phyloP scores from a whole-genome alignment of 2,888 invertebrate species.

The Conomelus anceps region DNA sequence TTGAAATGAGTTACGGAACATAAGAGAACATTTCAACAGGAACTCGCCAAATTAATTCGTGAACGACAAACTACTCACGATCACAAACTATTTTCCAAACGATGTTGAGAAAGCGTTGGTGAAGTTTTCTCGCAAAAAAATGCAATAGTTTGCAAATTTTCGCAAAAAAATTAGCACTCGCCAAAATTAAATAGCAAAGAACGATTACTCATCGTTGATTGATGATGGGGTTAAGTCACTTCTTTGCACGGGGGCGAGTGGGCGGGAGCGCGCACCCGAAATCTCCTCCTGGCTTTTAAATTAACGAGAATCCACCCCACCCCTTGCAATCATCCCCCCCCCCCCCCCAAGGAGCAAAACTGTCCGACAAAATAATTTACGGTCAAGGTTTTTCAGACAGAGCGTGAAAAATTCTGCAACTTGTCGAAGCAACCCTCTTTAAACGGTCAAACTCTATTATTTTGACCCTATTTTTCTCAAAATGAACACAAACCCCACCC shows the following conservation, averaged over 20 bases:
- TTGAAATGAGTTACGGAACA: too few relatives aligned
- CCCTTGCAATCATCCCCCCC: neutral
- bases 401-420: neutral
- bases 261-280: neutral
- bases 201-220: neutral
- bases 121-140: neutral
- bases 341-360: neutral
- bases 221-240: neutral
- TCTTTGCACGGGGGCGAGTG: too few relatives aligned
- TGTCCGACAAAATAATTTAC: neutral
- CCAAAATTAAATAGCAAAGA: neutral
- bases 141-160: neutral
- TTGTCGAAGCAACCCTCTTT: neutral
- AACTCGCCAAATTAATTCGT: neutral
- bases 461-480: neutral
- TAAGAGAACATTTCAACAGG: too few relatives aligned
- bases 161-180: neutral
- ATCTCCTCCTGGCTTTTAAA: neutral
- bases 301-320: neutral
- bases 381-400: neutral
- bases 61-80: neutral
- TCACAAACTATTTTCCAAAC: neutral
- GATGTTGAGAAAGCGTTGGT: neutral
- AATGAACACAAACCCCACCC: neutral
- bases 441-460: neutral